Conservation (phyloP, 1,140 invertebrate species). For the Drosophila erecta region DNA sequence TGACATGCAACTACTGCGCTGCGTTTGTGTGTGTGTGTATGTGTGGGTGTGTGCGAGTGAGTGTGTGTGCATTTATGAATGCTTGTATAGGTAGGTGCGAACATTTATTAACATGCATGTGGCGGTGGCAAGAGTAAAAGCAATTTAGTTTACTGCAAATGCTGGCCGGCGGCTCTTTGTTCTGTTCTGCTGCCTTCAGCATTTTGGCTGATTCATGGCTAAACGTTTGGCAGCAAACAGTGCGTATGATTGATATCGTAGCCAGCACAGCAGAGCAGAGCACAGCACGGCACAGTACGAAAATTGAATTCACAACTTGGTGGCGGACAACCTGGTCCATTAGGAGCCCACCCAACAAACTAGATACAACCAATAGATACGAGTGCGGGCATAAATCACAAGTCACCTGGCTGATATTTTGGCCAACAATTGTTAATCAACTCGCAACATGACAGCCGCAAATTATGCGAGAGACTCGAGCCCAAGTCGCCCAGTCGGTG, state of each 20-base stretch:
- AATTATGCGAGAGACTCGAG: conserved; percentile 61
- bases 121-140: conserved; percentile 59
- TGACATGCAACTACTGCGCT: conserved; percentile 63
- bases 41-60: too few species aligned
- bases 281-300: conserved; percentile 22
- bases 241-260: conserved; percentile 79
- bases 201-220: conserved; percentile 80
- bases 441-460: conserved; percentile 72
- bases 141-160: conserved; percentile 80
- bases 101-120: conserved; percentile 80
- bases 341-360: conserved; percentile 25
- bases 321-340: conserved; percentile 16
- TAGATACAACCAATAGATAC: conserved; percentile 63
- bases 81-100: conserved; percentile 59
- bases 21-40: too few species aligned
- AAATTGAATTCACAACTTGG: conserved; percentile 62
- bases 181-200: conserved; percentile 53
- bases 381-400: conserved; percentile 67
- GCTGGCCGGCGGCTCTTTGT: conserved; percentile 57
- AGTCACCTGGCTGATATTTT: conserved; percentile 63
- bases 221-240: conserved; percentile 72
- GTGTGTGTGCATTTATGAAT: conserved; percentile 33
- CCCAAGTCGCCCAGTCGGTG: conserved; percentile 13
- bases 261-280: conserved; percentile 27
- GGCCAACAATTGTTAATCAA: conserved; percentile 78